These are phyloP conservation scores for Neria commutata DNA, from an alignment of 2,888 invertebrate genomes.

Conservation along the genomic window DNA sequence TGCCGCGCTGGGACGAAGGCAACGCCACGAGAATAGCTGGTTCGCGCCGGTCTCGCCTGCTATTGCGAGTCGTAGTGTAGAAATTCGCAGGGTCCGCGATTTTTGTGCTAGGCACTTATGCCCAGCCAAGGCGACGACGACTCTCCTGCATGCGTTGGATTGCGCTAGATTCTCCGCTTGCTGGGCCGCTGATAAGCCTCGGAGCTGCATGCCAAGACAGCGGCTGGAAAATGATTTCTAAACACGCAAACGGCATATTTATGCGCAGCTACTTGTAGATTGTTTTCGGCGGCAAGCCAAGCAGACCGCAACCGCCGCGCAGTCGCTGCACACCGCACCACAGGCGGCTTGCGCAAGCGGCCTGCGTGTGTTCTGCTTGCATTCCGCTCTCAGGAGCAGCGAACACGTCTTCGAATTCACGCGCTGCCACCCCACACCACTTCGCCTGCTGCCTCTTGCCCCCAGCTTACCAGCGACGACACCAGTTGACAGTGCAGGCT, in stretches of 20 bases:
- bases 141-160: background rate
- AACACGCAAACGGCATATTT: conserved; percentile 55
- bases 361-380: conserved; percentile 51
- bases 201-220: conserved; percentile 55
- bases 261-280: conserved; percentile 32
- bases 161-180: conserved; percentile 24
- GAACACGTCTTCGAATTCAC: too few relatives aligned
- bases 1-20: too few relatives aligned
- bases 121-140: background rate
- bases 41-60: too few relatives aligned
- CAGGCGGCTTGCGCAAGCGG: conserved; percentile 2
- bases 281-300: conserved; percentile 40
- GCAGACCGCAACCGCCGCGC: conserved; percentile 50
- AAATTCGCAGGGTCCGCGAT: conserved; percentile 8
- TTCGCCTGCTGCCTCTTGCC: background rate
- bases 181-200: conserved; percentile 55
- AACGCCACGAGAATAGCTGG: too few relatives aligned
- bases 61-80: too few relatives aligned
- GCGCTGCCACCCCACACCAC: too few relatives aligned
- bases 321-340: background rate
- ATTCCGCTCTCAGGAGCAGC: conserved; percentile 42
- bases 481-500: background rate
- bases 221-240: conserved; percentile 58
- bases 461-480: background rate
- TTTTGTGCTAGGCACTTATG: background rate